Percentiles rank a stretch among this genome's conserved stretches.
Evolutionary conservation across 2,797 vertebrate species (phyloP).

Genomic region (Neostethus bicornis): DNA sequence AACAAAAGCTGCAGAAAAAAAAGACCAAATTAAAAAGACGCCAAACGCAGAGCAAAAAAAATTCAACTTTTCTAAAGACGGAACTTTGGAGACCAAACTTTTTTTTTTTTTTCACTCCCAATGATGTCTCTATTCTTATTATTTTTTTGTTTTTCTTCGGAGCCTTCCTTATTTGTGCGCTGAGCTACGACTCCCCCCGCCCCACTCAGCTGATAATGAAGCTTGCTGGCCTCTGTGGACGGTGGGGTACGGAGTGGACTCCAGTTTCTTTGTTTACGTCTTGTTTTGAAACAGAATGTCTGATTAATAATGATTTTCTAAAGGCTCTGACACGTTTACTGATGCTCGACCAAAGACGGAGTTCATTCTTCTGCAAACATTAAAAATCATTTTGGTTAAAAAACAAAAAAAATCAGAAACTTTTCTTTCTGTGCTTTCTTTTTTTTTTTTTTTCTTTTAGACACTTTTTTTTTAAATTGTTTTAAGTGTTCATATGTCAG

Average conservation of each 20-base stretch:
- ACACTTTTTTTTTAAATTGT: too few species aligned
- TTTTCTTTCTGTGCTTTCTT: background rate
- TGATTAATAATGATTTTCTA: conserved; percentile 10
- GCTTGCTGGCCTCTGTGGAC: background rate
- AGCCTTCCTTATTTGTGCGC: conserved; percentile 17
- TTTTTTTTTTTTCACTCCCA: background rate
- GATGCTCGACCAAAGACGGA: background rate
- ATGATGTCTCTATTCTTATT: background rate
- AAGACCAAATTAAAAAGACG: too few species aligned
- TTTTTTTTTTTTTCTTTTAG: background rate
- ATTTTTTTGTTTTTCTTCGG: conserved; percentile 2
- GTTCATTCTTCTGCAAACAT: conserved; percentile 5
- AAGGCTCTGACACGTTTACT: background rate
- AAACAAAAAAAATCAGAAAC: background rate
- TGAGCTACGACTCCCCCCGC: conserved; percentile 14
- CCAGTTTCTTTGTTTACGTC: background rate
- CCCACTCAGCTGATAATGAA: background rate
- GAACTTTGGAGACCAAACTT: too few species aligned
- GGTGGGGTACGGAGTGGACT: too few species aligned
- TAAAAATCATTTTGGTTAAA: conserved; percentile 14
- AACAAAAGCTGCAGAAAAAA: too few species aligned
- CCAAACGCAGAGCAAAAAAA: too few species aligned
- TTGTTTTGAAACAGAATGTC: conserved; percentile 2
- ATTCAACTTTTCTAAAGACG: too few species aligned
- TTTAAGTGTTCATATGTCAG: too few species aligned